A percentile compares a stretch with the other conserved stretches of the same genome.
These are phyloP conservation scores for Drosophila kuntzei DNA, from an alignment of 2,888 invertebrate genomes.

Conservation along the genomic window DNA sequence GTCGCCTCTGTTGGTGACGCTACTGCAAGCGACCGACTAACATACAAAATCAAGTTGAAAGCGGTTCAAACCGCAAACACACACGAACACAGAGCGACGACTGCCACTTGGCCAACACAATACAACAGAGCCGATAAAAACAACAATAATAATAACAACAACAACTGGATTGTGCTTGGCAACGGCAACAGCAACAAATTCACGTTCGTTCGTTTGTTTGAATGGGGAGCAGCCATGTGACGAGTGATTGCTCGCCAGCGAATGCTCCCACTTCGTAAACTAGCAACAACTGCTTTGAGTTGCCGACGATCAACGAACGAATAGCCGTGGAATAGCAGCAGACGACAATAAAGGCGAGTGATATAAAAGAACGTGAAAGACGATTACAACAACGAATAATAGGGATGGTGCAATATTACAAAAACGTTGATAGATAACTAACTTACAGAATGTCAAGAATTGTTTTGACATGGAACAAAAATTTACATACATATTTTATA, in stretches of 20 bases:
- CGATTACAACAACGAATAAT: slow-evolving; percentile 20
- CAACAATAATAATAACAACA: slow-evolving; percentile 27
- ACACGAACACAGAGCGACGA: slow-evolving; percentile 23
- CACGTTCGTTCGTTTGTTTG: slow-evolving; percentile 9
- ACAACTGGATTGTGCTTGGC: slow-evolving; percentile 29
- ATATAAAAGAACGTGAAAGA: slow-evolving; percentile 69
- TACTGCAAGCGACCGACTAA: slow-evolving; percentile 40
- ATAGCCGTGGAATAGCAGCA: slow-evolving; percentile 24
- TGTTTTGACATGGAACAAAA: not conserved
- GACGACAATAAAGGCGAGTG: slow-evolving; percentile 38
- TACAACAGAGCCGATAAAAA: slow-evolving; percentile 27
- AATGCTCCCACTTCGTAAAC: slow-evolving; percentile 38
- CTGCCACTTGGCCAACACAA: slow-evolving; percentile 51
- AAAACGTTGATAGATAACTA: not conserved
- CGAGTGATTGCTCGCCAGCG: slow-evolving; percentile 41
- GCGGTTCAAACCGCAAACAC: slow-evolving; percentile 68
- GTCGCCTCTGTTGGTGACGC: slow-evolving; percentile 10
- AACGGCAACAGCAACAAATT: slow-evolving; percentile 26
- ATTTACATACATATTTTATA: not conserved
- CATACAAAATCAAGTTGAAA: slow-evolving; percentile 70
- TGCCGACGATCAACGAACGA: slow-evolving; percentile 46
- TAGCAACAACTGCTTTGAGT: slow-evolving; percentile 44
- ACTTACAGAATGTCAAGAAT: not conserved
- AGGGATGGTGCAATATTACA: not conserved
- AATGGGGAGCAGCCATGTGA: slow-evolving; percentile 39